Conservation (phyloP, 2,797 vertebrate genomes). For the Poeciliopsis paucimaculata region DNA sequence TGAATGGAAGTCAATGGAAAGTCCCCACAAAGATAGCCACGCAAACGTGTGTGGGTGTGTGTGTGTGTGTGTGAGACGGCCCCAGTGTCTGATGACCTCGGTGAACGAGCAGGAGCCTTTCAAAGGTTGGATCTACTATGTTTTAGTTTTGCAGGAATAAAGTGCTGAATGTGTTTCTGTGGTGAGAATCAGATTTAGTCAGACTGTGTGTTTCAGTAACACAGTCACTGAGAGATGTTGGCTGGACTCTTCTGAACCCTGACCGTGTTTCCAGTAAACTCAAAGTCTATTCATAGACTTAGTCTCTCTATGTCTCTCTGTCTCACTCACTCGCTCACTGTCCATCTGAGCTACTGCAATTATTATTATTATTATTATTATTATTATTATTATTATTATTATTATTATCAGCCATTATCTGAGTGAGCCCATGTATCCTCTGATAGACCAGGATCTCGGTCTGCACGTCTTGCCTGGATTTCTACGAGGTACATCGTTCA, state of each 20-base stretch:
- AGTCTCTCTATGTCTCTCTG: background rate
- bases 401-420: background rate
- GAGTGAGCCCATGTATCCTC: background rate
- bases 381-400: too few relatives aligned
- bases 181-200: conserved; percentile 8
- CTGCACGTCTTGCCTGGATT: conserved; percentile 3
- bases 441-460: conserved; percentile 1
- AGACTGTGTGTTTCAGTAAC: conserved; percentile 26
- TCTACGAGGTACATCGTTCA: conserved; percentile 26
- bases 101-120: background rate
- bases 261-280: conserved; percentile 77
- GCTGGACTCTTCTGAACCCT: conserved; percentile 53
- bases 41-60: background rate
- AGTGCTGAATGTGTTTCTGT: background rate
- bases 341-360: background rate
- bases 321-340: background rate
- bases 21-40: too few relatives aligned
- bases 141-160: background rate
- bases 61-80: too few relatives aligned
- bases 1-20: too few relatives aligned
- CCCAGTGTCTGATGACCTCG: too few relatives aligned
- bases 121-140: background rate
- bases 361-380: too few relatives aligned
- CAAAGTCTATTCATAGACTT: conserved; percentile 69
- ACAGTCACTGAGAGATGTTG: conserved; percentile 55